Conservation (phyloP, 2,888 invertebrate genomes). For the Ennomos fuscantarius region DNA sequence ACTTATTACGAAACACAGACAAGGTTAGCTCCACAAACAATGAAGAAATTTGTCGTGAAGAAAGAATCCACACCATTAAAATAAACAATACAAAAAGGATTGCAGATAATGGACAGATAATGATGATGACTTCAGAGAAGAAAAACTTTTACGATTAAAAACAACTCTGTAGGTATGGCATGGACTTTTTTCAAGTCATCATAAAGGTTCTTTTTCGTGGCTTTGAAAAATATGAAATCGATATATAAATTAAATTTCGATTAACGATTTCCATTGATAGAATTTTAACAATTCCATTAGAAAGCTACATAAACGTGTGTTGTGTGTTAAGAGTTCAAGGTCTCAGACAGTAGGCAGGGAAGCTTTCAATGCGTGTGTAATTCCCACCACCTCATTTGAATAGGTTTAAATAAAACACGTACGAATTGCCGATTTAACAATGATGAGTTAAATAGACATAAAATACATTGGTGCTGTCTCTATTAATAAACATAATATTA, state of each 20-base stretch:
- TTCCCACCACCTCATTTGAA: slow-evolving; percentile 25
- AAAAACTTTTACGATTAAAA: slow-evolving; percentile 27
- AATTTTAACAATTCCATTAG: slow-evolving; percentile 4
- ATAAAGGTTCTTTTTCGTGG: slow-evolving; percentile 8
- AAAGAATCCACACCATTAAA: slow-evolving; percentile 16
- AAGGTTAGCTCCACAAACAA: too few relatives aligned
- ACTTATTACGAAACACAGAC: too few relatives aligned
- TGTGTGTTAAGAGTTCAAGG: slow-evolving; percentile 20
- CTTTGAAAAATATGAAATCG: slow-evolving; percentile 4
- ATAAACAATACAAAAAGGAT: slow-evolving; percentile 27
- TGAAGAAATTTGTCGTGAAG: background rate
- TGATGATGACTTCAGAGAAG: slow-evolving; percentile 22
- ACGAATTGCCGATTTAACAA: slow-evolving; percentile 2
- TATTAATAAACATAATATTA: too few relatives aligned
- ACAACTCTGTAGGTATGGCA: slow-evolving; percentile 10
- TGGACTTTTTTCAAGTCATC: slow-evolving; percentile 12
- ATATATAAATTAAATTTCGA: slow-evolving; percentile 3
- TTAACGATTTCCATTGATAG: slow-evolving; percentile 6
- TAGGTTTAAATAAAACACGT: slow-evolving; percentile 27
- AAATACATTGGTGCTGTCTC: too few relatives aligned
- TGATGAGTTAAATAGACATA: background rate
- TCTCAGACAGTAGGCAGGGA: slow-evolving; percentile 17
- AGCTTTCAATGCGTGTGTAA: slow-evolving; percentile 50
- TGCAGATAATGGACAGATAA: slow-evolving; percentile 31
- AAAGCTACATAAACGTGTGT: background rate